Base-by-base conservation (phyloP, 2,797 vertebrate species). In the Saguinus oedipus region DNA sequence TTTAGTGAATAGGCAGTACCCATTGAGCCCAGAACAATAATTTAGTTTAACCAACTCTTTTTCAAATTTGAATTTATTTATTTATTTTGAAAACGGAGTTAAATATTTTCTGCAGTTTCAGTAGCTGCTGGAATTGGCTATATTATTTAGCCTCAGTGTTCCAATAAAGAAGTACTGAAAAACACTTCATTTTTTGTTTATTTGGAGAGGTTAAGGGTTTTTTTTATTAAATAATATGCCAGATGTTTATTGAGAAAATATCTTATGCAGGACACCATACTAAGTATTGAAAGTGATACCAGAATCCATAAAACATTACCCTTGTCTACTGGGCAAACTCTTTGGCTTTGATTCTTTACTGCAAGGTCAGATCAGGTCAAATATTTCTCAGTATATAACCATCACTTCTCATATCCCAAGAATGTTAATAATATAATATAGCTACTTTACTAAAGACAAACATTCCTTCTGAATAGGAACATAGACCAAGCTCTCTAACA, bases 211-310 rank as follows among this genome's bases (percentile, higher is more conserved):
- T 68, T 82, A 88, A 22, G 24, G 83, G 89, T 93, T 84, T 94
- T 76, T 19, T 82, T 94, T 85, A 84, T 83, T 92, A 72, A 93
- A 97, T 96, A 81, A 48, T 86, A 59, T 68, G 82, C 33, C 61
- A 92, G 48, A 72, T 96, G 72, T 96, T 97, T 97, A 42, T 55
- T 96, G 85, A 95, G 68, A 90, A 97, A 96, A 97, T 70, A 95
- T 8, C 39, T 70, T 39, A 53, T 70, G 44, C 36, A 44, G 61
- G 33, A 86, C 42, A 86, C 48, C 39, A 22, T 89, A 72, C 76
- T 94, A 57, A 90, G 24, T 82, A 86, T n/a, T 42, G 20, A 93
- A 96, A 74, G n/a, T 82, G 64, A 82, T 84, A 88, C 7, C 42
- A 30, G 92, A 97, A 90, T 95, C 48, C 92, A 76, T 72, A 86